Percentiles rank a stretch among this genome's conserved stretches.
Conservation (phyloP, 2,888 invertebrate genomes). For the Napeogenes inachia region DNA sequence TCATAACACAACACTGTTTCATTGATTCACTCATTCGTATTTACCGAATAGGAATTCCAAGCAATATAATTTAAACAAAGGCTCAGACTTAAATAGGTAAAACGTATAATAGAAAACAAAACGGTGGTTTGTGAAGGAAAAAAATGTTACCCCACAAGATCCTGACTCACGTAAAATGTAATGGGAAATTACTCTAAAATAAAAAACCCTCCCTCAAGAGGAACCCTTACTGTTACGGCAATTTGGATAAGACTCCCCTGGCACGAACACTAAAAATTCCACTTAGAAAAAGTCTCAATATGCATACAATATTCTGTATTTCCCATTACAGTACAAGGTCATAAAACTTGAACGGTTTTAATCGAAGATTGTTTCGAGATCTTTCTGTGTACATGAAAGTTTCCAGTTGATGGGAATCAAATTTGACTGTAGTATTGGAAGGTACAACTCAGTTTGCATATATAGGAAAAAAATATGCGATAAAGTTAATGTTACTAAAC, state of each 20-base stretch:
- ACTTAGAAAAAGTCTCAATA: constrained; percentile 63
- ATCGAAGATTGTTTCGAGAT: constrained; percentile 43
- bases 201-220: constrained; percentile 59
- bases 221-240: constrained; percentile 66
- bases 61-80: too few species aligned
- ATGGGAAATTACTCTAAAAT: constrained; percentile 73
- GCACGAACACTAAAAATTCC: constrained; percentile 65
- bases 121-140: constrained; percentile 43
- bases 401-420: not conserved
- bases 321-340: constrained; percentile 46
- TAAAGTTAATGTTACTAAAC: too few species aligned
- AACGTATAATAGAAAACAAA: constrained; percentile 41
- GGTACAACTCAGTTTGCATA: not conserved
- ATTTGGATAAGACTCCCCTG: constrained; percentile 68
- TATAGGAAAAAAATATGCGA: not conserved
- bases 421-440: not conserved
- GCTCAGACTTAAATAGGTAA: constrained; percentile 5
- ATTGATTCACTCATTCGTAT: too few species aligned
- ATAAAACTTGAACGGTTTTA: constrained; percentile 58
- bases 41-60: too few species aligned
- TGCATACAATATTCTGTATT: constrained; percentile 50
- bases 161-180: constrained; percentile 67
- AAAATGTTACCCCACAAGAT: constrained; percentile 61
- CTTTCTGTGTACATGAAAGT: constrained; percentile 7
- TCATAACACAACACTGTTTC: too few species aligned